phyloP scores from a whole-genome alignment of 2,888 invertebrate species.

The Aspidapion aeneum region DNA sequence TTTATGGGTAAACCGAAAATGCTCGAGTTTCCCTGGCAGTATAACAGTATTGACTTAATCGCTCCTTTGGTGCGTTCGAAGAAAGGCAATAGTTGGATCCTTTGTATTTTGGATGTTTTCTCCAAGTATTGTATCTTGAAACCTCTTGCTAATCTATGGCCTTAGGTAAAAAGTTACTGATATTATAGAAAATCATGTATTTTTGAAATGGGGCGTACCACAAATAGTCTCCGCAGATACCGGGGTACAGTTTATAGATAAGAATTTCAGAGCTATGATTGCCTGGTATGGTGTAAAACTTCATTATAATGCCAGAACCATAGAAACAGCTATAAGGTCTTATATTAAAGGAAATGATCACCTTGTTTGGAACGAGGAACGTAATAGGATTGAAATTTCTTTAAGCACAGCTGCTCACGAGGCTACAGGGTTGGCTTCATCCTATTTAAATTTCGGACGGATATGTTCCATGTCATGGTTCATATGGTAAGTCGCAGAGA shows the following conservation, averaged over 20 bases:
- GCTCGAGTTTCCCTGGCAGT: background rate
- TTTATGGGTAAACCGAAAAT: background rate
- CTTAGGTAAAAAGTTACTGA: background rate
- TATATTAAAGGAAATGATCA: background rate
- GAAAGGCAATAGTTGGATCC: background rate
- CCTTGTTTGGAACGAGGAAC: background rate
- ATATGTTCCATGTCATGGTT: background rate
- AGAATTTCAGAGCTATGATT: no score
- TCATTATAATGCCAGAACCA: no score
- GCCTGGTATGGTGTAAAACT: no score
- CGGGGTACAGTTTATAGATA: background rate
- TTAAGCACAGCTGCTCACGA: background rate
- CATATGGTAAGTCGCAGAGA: no score
- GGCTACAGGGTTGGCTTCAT: background rate
- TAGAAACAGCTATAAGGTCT: background rate
- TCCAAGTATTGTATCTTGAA: background rate
- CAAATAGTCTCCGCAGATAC: background rate
- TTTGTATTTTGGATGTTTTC: background rate
- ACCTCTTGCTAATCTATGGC: background rate
- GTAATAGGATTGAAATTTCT: background rate
- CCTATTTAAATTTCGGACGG: background rate
- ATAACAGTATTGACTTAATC: background rate
- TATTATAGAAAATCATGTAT: background rate
- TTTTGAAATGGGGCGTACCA: background rate
- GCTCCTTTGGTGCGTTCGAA: background rate